Percentiles rank a stretch among this genome's conserved stretches.
phyloP scores from a whole-genome alignment of 37 sponge, comb jelly and placozoan genomes.

The Ianthella basta region DNA sequence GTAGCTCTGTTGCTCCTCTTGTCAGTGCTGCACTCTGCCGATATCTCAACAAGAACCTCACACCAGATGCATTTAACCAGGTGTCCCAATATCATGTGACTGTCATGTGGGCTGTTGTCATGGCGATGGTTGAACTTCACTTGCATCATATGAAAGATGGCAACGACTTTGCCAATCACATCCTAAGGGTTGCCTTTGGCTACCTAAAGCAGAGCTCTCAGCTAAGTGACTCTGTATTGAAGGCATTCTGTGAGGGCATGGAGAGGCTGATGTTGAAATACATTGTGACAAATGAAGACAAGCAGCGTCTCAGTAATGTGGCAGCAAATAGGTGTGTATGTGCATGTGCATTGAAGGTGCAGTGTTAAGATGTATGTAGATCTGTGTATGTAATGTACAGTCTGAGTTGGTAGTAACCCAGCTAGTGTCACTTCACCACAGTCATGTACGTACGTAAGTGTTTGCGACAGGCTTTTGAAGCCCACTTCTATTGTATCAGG shows the following conservation, averaged over 20 bases:
- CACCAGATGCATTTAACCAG: background rate
- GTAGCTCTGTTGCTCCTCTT: constrained; percentile 18
- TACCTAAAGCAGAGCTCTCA: background rate
- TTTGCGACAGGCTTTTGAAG: no score
- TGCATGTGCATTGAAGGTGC: no score
- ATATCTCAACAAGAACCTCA: constrained; percentile 8
- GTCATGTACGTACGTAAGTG: no score
- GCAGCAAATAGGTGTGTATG: constrained; percentile 23
- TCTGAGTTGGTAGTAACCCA: no score
- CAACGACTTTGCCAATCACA: background rate
- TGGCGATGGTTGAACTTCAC: constrained; percentile 10
- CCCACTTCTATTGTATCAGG: no score
- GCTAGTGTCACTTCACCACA: no score
- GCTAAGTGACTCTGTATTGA: background rate
- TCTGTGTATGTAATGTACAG: no score
- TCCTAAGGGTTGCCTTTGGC: background rate
- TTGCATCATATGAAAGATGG: constrained; percentile 15
- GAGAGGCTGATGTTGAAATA: constrained; percentile 11
- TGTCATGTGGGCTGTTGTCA: constrained; percentile 23
- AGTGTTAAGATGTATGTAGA: no score
- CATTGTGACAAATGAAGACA: constrained; percentile 15
- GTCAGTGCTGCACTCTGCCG: constrained; percentile 17
- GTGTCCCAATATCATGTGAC: constrained; percentile 24
- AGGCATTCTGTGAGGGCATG: constrained; percentile 25
- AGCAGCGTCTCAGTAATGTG: background rate